Evolutionary conservation across 1,140 invertebrate species (phyloP).

Genomic region (Neodiprion lecontei): DNA sequence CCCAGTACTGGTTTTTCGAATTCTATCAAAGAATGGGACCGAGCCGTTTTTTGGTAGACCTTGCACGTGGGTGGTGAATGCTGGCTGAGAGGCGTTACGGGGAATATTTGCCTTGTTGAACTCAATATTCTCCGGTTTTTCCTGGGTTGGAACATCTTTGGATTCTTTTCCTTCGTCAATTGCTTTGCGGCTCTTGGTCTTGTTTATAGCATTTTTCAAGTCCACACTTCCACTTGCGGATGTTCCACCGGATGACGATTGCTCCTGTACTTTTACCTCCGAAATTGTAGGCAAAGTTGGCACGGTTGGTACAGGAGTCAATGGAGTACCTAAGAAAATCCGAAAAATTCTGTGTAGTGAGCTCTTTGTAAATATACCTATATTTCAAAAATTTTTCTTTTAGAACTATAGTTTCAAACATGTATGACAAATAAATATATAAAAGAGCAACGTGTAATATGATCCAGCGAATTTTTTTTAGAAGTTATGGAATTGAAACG

Average conservation of each 20-base stretch:
- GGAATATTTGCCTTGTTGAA: conserved; percentile 68
- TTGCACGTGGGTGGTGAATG: conserved; percentile 80
- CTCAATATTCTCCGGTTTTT: conserved; percentile 52
- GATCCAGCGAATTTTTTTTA: no score
- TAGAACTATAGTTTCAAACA: no score
- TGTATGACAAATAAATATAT: no score
- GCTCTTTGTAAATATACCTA: not conserved
- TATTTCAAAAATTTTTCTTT: not conserved
- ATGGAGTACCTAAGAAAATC: conserved; percentile 56
- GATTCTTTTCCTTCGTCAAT: conserved; percentile 57
- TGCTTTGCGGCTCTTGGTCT: conserved; percentile 51
- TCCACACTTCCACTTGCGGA: conserved; percentile 60
- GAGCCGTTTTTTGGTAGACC: conserved; percentile 86
- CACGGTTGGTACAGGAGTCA: conserved; percentile 79
- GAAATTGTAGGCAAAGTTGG: conserved; percentile 87
- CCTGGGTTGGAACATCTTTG: conserved; percentile 31
- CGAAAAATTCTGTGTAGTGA: not conserved
- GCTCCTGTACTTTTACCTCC: conserved; percentile 79
- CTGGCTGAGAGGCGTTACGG: conserved; percentile 83
- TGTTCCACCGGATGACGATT: conserved; percentile 63
- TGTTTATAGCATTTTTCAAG: conserved; percentile 45
- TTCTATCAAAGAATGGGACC: conserved; percentile 85
- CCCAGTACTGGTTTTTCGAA: conserved; percentile 79
- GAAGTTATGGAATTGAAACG: no score
- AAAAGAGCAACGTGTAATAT: no score